phyloP scores from a whole-genome alignment of 2,888 invertebrate genomes.

The Caenorhabditis sp. region DNA sequence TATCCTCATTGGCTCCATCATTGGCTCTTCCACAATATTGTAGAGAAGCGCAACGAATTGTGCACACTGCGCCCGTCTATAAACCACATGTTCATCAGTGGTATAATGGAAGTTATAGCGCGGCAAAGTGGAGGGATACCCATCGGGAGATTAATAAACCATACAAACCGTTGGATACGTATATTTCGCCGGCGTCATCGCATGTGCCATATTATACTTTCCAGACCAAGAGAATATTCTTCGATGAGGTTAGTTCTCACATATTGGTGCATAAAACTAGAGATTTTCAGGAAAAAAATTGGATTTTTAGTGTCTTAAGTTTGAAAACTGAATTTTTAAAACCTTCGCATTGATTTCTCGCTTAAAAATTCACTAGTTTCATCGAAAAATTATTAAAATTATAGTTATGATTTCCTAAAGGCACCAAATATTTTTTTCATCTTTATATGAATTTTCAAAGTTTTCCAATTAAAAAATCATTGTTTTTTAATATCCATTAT shows the following conservation, averaged over 20 bases:
- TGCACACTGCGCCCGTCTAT: slow-evolving; percentile 69
- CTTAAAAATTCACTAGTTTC: too few relatives aligned
- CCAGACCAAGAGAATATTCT: slow-evolving; percentile 69
- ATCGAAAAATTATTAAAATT: too few relatives aligned
- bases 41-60: slow-evolving; percentile 68
- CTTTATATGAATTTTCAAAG: too few relatives aligned
- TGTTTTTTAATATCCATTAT: too few relatives aligned
- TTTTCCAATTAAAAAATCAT: too few relatives aligned
- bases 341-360: too few relatives aligned
- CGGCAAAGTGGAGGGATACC: slow-evolving; percentile 59
- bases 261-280: background rate
- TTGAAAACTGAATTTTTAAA: background rate
- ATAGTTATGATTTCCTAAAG: too few relatives aligned
- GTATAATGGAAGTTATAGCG: slow-evolving; percentile 57
- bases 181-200: slow-evolving; percentile 40
- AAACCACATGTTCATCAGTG: slow-evolving; percentile 66
- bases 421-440: too few relatives aligned
- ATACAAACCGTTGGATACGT: slow-evolving; percentile 42
- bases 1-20: slow-evolving; percentile 68
- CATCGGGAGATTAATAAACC: slow-evolving; percentile 60
- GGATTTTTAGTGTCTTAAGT: background rate
- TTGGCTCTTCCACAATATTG: slow-evolving; percentile 61
- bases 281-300: background rate
- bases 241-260: slow-evolving; percentile 57
- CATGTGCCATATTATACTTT: slow-evolving; percentile 69